Evolutionary conservation across 2,888 invertebrate genomes (phyloP), one percentile per base, ranked within the genome.

Genomic region (Boloria selene): DNA sequence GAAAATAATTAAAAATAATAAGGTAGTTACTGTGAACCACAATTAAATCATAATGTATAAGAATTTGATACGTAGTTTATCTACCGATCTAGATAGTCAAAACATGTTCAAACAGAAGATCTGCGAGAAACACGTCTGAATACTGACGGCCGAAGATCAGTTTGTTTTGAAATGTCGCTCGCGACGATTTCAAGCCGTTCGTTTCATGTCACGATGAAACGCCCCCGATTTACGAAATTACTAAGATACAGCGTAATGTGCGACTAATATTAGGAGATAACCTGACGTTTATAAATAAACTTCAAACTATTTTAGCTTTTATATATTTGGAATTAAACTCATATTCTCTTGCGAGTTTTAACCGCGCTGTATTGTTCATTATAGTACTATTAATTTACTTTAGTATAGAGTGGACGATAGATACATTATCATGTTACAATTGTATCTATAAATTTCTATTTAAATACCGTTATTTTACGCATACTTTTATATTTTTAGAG

Each of bases 81-180:
- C 80, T 80, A 77, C 81, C 79, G 81, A 85, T 83, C 83, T 79
- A 79, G 79, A 76, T 76, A 83, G 87, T 90, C 91, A 90, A 87
- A 90, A 90, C 86, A 90, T 86, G 82, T 86, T 84, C 74, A 80
- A 81, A 86, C 83, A 83, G 78, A 75, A 76, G 81, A 78, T 77
- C 77, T 75, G 85, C 77, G 77, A 79, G 75, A 71, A 84, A 84
- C 81, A 75, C 78, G 85, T 83, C 80, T 74, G 79, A 80, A 79
- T 79, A 82, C 82, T 82, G 83, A 83, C 83, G 80, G 78, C 73
- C 74, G 78, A 74, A 75, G 83, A 84, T 81, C 73, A 72, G 90
- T 90, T 90, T 90, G 86, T 90, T 90, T 90, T 87, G 84, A 90
- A 82, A 90, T 83, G 89, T 88, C 87, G 73, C 80, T 81, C 79